A percentile compares a stretch with the other conserved stretches of the same genome.
phyloP scores from a whole-genome alignment of 2,113 vertebrate species.

The Brachyhypopomus gauderio region DNA sequence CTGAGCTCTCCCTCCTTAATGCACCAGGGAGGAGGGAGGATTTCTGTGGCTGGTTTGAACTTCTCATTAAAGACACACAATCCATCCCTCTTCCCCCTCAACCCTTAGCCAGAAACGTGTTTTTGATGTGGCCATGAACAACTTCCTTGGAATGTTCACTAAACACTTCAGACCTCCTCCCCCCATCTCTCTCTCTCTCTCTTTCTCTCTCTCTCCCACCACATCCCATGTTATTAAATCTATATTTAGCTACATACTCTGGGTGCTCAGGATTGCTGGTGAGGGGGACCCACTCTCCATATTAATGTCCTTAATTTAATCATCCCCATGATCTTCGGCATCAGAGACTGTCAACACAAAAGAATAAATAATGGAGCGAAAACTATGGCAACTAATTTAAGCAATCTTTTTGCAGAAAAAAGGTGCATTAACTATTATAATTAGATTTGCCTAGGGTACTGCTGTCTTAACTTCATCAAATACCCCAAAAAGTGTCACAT shows the following conservation, averaged over 20 bases:
- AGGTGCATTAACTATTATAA: slow-evolving; percentile 54
- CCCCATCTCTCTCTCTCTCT: slow-evolving; percentile 26
- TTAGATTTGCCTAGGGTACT: slow-evolving; percentile 56
- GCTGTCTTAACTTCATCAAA: slow-evolving; percentile 53
- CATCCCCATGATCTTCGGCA: slow-evolving; percentile 60
- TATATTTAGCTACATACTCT: slow-evolving; percentile 72
- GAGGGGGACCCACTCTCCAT: slow-evolving; percentile 59
- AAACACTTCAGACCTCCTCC: slow-evolving; percentile 61
- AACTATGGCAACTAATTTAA: slow-evolving; percentile 50
- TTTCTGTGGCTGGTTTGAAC: slow-evolving; percentile 65
- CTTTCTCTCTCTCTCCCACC: slow-evolving; percentile 9
- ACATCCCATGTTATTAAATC: slow-evolving; percentile 71
- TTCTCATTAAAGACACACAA: slow-evolving; percentile 64
- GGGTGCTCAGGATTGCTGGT: slow-evolving; percentile 48
- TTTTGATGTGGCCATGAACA: slow-evolving; percentile 65
- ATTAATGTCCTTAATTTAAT: slow-evolving; percentile 71
- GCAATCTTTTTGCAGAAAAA: slow-evolving; percentile 51
- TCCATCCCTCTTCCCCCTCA: slow-evolving; percentile 32
- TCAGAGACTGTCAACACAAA: slow-evolving; percentile 68
- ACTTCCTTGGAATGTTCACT: slow-evolving; percentile 64
- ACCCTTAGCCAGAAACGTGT: slow-evolving; percentile 57
- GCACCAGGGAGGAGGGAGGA: slow-evolving; percentile 73
- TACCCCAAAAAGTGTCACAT: slow-evolving; percentile 44
- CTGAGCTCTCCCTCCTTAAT: slow-evolving; percentile 67
- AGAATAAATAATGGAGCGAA: slow-evolving; percentile 63